A percentile compares a stretch with the other conserved stretches of the same genome.
Evolutionary conservation across 2,797 vertebrate species (phyloP).

Genomic region (Ispidina picta): DNA sequence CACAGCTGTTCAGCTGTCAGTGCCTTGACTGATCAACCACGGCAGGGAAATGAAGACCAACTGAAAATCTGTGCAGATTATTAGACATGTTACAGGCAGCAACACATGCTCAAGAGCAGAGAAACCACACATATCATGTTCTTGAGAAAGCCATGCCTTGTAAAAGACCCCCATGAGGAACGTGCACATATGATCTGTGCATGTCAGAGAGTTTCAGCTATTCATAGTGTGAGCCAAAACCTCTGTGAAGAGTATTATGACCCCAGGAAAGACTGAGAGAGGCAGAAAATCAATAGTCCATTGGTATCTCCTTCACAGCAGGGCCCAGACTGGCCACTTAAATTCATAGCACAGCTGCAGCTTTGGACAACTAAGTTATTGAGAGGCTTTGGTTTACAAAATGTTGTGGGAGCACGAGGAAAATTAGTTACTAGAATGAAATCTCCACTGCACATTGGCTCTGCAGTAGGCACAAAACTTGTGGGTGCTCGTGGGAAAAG

Average conservation of each 20-base stretch:
- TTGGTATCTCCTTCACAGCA: not conserved
- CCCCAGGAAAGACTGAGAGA: not conserved
- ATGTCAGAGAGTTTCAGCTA: not conserved
- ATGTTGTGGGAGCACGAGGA: not conserved
- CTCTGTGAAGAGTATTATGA: not conserved
- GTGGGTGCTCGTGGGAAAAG: not conserved
- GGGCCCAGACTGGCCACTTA: not conserved
- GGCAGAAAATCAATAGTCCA: not conserved
- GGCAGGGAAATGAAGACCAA: conserved; percentile 21
- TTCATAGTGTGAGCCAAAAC: not conserved
- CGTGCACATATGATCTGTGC: not conserved
- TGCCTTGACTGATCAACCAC: conserved; percentile 13
- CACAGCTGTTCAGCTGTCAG: not conserved
- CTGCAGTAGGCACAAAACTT: not conserved
- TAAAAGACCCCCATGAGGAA: not conserved
- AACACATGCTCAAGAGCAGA: not conserved
- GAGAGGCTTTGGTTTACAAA: not conserved
- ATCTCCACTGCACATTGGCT: not conserved
- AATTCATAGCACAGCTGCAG: not conserved
- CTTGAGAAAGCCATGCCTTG: not conserved
- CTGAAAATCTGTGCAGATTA: not conserved
- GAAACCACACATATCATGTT: not conserved
- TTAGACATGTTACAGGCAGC: not conserved
- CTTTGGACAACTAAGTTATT: not conserved
- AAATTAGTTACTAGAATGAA: not conserved